These are phyloP conservation scores for Embidobia sp. DNA, from an alignment of 2,888 invertebrate genomes.

Conservation along the genomic window DNA sequence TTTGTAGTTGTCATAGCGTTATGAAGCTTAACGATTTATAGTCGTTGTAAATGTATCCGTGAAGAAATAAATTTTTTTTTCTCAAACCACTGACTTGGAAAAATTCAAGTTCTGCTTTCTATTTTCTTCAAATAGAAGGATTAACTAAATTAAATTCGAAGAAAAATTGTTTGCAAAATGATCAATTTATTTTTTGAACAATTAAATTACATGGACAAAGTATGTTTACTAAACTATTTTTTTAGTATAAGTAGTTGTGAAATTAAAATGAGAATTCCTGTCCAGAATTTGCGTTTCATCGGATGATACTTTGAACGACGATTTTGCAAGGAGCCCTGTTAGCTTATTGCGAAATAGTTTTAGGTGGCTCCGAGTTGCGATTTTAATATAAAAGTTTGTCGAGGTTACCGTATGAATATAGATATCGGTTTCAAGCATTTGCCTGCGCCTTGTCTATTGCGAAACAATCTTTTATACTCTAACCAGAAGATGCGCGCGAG, in stretches of 20 bases:
- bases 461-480: slow-evolving; percentile 42
- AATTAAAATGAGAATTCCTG: background rate
- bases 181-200: no score
- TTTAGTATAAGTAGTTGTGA: background rate
- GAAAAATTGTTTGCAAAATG: no score
- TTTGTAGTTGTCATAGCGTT: no score
- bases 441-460: slow-evolving; percentile 9
- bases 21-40: no score
- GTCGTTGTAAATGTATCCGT: no score
- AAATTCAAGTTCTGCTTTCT: no score
- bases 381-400: slow-evolving; percentile 20
- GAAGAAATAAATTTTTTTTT: no score
- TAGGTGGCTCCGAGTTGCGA: background rate
- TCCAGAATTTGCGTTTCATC: background rate
- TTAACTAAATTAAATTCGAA: no score
- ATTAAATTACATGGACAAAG: no score
- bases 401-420: slow-evolving; percentile 31
- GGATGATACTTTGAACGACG: background rate
- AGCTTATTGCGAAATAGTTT: slow-evolving; percentile 19
- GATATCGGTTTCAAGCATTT: slow-evolving; percentile 16
- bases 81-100: no score
- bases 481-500: slow-evolving; percentile 28
- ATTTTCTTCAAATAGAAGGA: no score
- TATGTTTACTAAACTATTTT: no score
- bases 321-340: background rate